phyloP scores from a whole-genome alignment of 1,140 invertebrate genomes.

The Parapsyche elsis region DNA sequence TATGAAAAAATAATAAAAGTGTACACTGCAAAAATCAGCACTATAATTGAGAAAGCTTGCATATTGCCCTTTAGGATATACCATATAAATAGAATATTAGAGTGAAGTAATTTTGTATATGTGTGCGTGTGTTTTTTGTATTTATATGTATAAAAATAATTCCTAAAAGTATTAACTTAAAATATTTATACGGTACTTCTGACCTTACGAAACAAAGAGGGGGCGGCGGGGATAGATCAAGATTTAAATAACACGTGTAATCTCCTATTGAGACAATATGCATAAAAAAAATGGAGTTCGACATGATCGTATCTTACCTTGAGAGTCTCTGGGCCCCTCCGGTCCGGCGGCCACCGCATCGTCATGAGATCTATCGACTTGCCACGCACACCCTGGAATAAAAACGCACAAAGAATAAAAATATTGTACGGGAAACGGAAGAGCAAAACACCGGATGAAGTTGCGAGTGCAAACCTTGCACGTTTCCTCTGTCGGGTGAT shows the following conservation, averaged over 20 bases:
- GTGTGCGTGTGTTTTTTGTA: not conserved
- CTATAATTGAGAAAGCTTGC: constrained; percentile 1
- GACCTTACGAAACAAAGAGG: not conserved
- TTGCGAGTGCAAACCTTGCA: not conserved
- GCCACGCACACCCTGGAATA: constrained; percentile 67
- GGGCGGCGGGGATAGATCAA: no score
- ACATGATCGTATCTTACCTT: constrained; percentile 62
- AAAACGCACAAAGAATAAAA: not conserved
- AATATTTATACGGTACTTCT: not conserved
- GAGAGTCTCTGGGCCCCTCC: constrained; percentile 65
- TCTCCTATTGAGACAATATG: constrained; percentile 11
- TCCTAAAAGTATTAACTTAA: not conserved
- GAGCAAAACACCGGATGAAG: not conserved
- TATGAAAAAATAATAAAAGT: not conserved
- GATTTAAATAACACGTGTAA: no score
- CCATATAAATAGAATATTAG: not conserved
- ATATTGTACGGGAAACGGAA: no score
- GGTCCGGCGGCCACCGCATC: constrained; percentile 63
- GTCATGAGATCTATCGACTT: constrained; percentile 68
- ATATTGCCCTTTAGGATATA: constrained; percentile 20
- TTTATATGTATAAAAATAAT: no score
- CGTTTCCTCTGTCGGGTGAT: not conserved
- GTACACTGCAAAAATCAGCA: not conserved
- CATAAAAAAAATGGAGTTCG: not conserved
- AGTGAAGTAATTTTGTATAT: not conserved